phyloP scores from a whole-genome alignment of 2,797 vertebrate genomes.

The Sciurus carolinensis region DNA sequence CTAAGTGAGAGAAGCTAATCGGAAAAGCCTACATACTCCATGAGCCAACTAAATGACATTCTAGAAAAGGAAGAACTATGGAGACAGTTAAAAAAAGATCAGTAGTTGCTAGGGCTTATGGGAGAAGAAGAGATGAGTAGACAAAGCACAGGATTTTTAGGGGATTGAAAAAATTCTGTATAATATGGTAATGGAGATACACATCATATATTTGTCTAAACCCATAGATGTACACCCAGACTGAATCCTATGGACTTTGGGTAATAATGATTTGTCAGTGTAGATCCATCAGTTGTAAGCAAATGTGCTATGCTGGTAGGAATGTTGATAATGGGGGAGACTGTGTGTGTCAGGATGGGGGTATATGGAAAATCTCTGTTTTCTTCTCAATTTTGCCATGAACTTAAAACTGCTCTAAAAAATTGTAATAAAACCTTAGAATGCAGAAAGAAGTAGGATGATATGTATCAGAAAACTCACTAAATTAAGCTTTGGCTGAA shows the following conservation, averaged over 20 bases:
- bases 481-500: slow-evolving; percentile 31
- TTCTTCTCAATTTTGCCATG: neutral
- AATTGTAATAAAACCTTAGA: neutral
- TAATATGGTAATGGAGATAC: neutral
- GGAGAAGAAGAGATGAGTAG: neutral
- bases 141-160: too few relatives aligned
- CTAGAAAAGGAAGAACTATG: neutral
- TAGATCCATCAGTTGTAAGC: neutral
- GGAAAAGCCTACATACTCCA: too few relatives aligned
- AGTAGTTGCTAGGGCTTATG: neutral
- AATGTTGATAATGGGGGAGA: neutral
- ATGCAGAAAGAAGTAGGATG: neutral
- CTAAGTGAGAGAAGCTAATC: too few relatives aligned
- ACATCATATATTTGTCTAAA: neutral
- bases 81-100: neutral
- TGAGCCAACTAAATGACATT: neutral
- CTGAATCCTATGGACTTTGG: neutral
- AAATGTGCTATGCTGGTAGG: neutral
- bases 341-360: neutral
- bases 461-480: slow-evolving; percentile 37
- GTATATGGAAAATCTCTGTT: neutral
- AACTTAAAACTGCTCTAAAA: neutral
- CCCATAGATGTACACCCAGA: neutral
- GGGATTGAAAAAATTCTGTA: neutral
- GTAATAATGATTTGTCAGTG: too few relatives aligned